phyloP scores from a whole-genome alignment of 2,888 invertebrate genomes.

The Netelia fuscicornis region DNA sequence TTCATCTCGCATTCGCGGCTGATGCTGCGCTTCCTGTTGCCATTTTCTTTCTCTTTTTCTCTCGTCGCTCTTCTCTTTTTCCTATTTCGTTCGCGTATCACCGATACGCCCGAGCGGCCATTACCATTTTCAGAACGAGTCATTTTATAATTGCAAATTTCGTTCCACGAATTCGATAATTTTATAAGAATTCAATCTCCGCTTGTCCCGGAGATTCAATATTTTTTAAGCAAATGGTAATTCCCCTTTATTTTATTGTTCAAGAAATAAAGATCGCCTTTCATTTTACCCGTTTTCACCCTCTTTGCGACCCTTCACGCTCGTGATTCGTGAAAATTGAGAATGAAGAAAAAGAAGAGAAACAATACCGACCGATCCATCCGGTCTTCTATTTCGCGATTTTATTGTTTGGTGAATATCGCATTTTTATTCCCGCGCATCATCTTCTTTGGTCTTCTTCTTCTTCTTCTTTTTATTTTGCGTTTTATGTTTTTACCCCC shows the following conservation, averaged over 20 bases:
- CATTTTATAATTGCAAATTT: too few relatives aligned
- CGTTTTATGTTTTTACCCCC: constrained; percentile 25
- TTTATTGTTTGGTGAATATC: constrained; percentile 71
- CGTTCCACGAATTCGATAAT: not conserved
- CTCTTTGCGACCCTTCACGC: too few relatives aligned
- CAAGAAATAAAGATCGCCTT: not conserved
- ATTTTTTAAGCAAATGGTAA: too few relatives aligned
- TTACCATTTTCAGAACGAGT: too few relatives aligned
- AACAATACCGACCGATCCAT: constrained; percentile 54
- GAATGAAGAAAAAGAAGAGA: constrained; percentile 12
- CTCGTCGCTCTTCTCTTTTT: not conserved
- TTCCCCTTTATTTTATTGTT: not conserved
- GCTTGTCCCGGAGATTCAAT: not conserved
- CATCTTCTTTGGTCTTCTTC: constrained; percentile 27
- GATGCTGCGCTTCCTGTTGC: not conserved
- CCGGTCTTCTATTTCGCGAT: constrained; percentile 68
- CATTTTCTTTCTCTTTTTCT: not conserved
- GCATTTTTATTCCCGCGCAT: constrained; percentile 44
- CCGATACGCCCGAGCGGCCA: too few relatives aligned
- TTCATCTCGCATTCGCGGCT: not conserved
- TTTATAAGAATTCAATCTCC: not conserved
- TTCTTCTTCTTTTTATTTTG: constrained; percentile 14
- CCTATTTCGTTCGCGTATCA: not conserved
- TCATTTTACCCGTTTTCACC: not conserved
- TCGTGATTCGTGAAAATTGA: not conserved